These are phyloP conservation scores for Vultur gryphus DNA, from an alignment of 2,797 vertebrate species.

Conservation along the genomic window DNA sequence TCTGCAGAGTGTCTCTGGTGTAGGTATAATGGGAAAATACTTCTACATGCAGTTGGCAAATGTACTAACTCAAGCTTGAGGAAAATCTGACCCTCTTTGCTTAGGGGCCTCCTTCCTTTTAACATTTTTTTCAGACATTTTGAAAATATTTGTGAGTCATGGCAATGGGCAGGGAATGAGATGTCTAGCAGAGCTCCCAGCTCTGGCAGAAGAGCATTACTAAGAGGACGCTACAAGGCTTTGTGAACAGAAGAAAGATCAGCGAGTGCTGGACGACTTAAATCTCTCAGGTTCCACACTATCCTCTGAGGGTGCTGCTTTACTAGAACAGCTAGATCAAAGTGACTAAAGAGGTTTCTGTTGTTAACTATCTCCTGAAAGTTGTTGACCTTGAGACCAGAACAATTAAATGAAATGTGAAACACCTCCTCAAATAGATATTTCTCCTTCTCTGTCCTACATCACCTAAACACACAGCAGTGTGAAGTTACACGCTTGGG, in stretches of 20 bases:
- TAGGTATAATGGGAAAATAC: neutral
- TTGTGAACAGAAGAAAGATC: neutral
- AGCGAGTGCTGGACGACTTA: neutral
- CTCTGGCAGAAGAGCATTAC: neutral
- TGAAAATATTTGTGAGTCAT: neutral
- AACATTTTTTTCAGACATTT: neutral
- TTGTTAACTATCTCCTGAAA: conserved; percentile 9
- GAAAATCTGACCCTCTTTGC: neutral
- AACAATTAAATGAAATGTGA: conserved; percentile 54
- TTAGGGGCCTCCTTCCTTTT: neutral
- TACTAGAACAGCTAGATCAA: neutral
- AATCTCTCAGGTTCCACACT: accelerated
- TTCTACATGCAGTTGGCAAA: neutral
- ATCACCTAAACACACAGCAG: conserved; percentile 1
- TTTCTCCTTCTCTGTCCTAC: neutral
- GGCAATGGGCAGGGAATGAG: neutral
- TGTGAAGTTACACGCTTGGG: conserved; percentile 33
- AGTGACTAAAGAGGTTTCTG: neutral
- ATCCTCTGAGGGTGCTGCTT: neutral
- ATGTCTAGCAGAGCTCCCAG: neutral
- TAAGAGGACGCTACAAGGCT: neutral
- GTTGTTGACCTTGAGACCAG: neutral
- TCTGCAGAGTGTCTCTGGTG: neutral
- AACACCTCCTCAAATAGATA: conserved; percentile 13
- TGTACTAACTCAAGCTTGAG: neutral